Base-by-base conservation (phyloP, 1,140 invertebrate genomes). In the Caerostris darwini region DNA sequence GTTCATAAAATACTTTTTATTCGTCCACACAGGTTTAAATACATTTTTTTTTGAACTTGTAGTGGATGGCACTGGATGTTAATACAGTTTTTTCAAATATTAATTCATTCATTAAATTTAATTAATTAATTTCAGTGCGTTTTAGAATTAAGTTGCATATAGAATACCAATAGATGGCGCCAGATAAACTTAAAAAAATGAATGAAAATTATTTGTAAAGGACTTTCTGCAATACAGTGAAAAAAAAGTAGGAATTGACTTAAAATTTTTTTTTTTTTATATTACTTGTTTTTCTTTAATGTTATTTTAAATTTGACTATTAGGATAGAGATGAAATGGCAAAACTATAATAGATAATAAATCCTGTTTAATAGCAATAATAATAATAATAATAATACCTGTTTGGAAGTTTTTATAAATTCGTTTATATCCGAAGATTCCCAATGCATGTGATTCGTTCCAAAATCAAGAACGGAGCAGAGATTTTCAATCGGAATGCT, bases 371-470 rank as follows among this genome's bases (percentile, higher is more conserved):
- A 67, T n/a, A 5, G 3, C n/a, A 14, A 5, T 14, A 67, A 67
- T 67, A 19, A 81, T 50, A 10, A 19, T 3, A 50, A 50, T 50
- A 81, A 3, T 57, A 3, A 53, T 19, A 82, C 92, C 50, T 81
- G 54, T 82, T 94, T 69, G 3, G 85, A 17, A 14, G 77, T 94
- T 19, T 88, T 94, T 5, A 94, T 57, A 53, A 61, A 94, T n/a
- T 81, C 69, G 1, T 57, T 6, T n/a, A 94, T 50, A 61, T 82
- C 85, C 0, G 56, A 57, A 2, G 85, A 81, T 56, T 94, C 92
- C 92, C 92, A 94, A 5, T 82, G 69, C 3, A 94, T 93, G 8
- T 91, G 53, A 56, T n/a, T 82, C 6, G 82, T 8, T 56, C 86
- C 92, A 12, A 71, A 7, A 14, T 89, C 85, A 5, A 94, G 71